phyloP scores from a whole-genome alignment of 1,140 invertebrate genomes.

The Diorhabda sublineata region DNA sequence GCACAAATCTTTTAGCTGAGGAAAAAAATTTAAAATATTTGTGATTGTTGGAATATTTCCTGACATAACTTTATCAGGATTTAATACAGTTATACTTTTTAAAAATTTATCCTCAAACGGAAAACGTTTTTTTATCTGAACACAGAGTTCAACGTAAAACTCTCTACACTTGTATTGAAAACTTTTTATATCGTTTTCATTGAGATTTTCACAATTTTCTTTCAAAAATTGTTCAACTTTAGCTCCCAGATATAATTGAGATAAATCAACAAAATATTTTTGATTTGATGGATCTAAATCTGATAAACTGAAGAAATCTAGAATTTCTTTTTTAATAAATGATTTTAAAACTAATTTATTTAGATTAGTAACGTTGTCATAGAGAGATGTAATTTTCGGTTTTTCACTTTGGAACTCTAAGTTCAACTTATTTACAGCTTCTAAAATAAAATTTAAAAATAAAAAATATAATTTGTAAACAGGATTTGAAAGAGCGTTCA shows the following conservation, averaged over 20 bases:
- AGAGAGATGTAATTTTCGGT: constrained; percentile 12
- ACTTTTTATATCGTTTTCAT: not conserved
- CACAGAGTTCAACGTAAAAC: not conserved
- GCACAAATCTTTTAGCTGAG: not conserved
- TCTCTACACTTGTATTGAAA: not conserved
- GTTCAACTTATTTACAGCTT: constrained; percentile 6
- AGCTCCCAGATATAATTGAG: not conserved
- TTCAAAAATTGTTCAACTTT: too few species aligned
- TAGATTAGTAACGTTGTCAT: not conserved
- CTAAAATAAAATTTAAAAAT: constrained; percentile 11
- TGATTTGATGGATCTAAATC: not conserved
- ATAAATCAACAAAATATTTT: not conserved
- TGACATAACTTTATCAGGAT: not conserved
- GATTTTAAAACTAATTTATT: constrained; percentile 9
- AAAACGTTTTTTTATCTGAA: not conserved
- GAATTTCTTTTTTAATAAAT: constrained; percentile 2
- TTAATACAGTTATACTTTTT: not conserved
- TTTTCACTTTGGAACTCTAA: constrained; percentile 16
- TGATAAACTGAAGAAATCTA: not conserved
- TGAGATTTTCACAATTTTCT: not conserved
- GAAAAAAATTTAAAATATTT: not conserved
- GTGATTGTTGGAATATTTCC: not conserved
- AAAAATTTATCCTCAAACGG: constrained; percentile 7
- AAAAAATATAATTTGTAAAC: constrained; percentile 6
- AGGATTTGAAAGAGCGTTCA: not conserved